Evolutionary conservation across 2,888 invertebrate genomes (phyloP).

Genomic region (Leuctra nigra): DNA sequence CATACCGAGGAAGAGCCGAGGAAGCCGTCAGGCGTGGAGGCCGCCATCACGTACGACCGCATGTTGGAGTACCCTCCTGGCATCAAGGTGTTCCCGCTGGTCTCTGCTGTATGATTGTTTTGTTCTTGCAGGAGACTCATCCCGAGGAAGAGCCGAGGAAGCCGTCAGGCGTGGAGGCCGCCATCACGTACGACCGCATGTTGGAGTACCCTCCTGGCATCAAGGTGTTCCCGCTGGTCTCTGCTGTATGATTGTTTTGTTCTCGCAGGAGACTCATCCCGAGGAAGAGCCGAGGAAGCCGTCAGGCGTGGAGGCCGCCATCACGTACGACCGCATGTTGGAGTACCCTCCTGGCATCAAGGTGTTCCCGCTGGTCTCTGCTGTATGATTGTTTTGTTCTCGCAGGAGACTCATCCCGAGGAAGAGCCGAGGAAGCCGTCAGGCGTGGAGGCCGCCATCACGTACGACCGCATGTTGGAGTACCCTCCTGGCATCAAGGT

Average conservation of each 20-base stretch:
- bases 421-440: neutral
- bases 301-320: neutral
- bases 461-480: neutral
- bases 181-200: neutral
- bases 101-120: too few species aligned
- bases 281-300: neutral
- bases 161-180: neutral
- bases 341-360: slow-evolving; percentile 2
- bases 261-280: too few species aligned
- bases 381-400: too few species aligned
- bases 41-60: neutral
- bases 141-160: neutral
- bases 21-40: neutral
- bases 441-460: neutral
- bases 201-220: slow-evolving; percentile 1
- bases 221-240: neutral
- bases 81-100: slow-evolving; percentile 1
- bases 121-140: too few species aligned
- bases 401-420: too few species aligned
- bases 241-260: too few species aligned
- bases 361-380: neutral
- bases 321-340: neutral
- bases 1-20: neutral
- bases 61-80: neutral
- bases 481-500: neutral